Percentiles rank a stretch among this genome's conserved stretches.
phyloP scores from a whole-genome alignment of 2,113 vertebrate genomes.

The Indicator maculatus region DNA sequence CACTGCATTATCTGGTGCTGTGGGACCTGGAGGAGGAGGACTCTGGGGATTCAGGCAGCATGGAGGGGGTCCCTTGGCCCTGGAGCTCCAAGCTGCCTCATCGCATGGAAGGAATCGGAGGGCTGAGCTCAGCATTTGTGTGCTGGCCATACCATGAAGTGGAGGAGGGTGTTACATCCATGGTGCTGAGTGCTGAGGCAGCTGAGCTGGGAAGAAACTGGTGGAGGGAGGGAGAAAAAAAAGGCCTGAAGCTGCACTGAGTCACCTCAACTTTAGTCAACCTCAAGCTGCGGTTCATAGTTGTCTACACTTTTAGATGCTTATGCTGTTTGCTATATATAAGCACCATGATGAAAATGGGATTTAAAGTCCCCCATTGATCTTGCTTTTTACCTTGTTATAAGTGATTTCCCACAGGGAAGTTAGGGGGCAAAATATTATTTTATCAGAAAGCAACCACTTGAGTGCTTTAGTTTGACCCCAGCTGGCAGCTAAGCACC shows the following conservation, averaged over 20 bases:
- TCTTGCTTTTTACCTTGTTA: background rate
- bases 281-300: background rate
- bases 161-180: background rate
- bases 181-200: accelerated
- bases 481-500: background rate
- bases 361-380: background rate
- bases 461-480: background rate
- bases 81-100: background rate
- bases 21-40: background rate
- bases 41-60: background rate
- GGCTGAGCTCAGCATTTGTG: background rate
- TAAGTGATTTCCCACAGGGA: background rate
- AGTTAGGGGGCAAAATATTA: background rate
- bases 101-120: accelerated
- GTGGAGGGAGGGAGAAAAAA: background rate
- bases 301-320: too few species aligned
- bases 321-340: background rate
- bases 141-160: background rate
- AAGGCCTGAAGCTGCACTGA: background rate
- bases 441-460: background rate
- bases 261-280: background rate
- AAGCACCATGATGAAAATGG: background rate
- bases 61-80: accelerated
- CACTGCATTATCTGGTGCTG: background rate
- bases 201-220: background rate